Base-by-base conservation (phyloP, 1,140 invertebrate genomes). In the Teleogryllus occipitalis region DNA sequence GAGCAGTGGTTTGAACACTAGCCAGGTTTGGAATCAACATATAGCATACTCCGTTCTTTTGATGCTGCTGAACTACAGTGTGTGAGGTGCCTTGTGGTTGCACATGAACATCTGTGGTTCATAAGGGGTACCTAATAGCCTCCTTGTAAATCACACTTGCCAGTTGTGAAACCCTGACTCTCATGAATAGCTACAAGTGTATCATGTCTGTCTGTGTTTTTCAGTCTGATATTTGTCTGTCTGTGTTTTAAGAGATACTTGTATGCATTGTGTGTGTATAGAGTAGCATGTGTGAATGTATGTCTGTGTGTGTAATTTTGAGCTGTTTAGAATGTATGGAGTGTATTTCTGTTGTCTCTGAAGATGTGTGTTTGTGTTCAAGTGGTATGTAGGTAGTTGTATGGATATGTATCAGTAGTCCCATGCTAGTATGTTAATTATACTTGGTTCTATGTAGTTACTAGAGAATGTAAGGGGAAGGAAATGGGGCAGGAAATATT, bases 361-460 rank as follows among this genome's bases (percentile, higher is more conserved):
- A 18, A 14, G 10, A 65, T 65, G 18, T 7, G 54, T 65, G 54
- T 65, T 18, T 65, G 2, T 65, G 18, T 65, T 14, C 54, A 18
- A 14, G 54, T 14, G 18, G 54, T 65, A 10, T 10, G 54, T 65
- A 65, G 10, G 54, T 65, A 65, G 18, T 14, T 65, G 54, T 65
- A 65, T 65, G 54, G 54, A 65, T 65, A 65, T 65, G 54, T 65
- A 65, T 65, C 54, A 65, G 7, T 65, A 65, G 54, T 65, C 54
- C 54, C 54, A 65, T 65, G 10, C 54, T 65, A 65, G 54, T 18
- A 65, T 65, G 54, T 65, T 65, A 65, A 65, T 65, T 14, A 65
- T 65, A 65, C 54, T 65, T 65, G 54, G 54, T 65, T 65, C 54
- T 65, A 65, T 65, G 54, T 65, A 65, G 54, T 65, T 65, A 65